Conservation (phyloP, 2,113 vertebrate genomes). For the Microcebus lehilahytsara region DNA sequence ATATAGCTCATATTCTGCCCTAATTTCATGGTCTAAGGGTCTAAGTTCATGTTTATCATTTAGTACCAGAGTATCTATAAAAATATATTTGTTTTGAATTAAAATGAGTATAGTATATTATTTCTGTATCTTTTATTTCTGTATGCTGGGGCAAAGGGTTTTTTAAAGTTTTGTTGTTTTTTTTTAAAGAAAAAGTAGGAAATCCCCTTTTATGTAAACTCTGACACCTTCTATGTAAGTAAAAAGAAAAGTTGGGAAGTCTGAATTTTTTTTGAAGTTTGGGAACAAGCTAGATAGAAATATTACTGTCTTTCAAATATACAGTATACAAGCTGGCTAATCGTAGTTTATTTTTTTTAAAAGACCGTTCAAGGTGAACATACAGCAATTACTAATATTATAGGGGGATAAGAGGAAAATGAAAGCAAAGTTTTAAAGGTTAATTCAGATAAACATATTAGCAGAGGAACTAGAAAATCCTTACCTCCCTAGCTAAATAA, state of each 20-base stretch:
- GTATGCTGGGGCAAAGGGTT: background rate
- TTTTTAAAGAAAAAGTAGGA: slow-evolving; percentile 18
- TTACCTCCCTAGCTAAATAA: slow-evolving; percentile 60
- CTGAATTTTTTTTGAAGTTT: background rate
- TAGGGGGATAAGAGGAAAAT: slow-evolving; percentile 3
- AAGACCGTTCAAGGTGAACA: slow-evolving; percentile 27
- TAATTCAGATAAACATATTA: slow-evolving; percentile 46
- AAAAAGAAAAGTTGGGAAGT: slow-evolving; percentile 10
- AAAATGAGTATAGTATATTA: slow-evolving; percentile 21
- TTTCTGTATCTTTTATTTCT: slow-evolving; percentile 49
- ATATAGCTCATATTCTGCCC: background rate
- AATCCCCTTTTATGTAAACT: background rate
- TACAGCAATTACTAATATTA: slow-evolving; percentile 34
- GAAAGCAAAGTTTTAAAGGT: slow-evolving; percentile 47
- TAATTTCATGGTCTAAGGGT: background rate
- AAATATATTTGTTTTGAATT: slow-evolving; percentile 46
- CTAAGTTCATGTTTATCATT: background rate
- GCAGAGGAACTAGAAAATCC: slow-evolving; percentile 37
- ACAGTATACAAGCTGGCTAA: slow-evolving; percentile 37
- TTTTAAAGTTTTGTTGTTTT: background rate
- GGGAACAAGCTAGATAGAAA: background rate
- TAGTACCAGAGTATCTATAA: slow-evolving; percentile 18
- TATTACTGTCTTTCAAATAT: slow-evolving; percentile 39
- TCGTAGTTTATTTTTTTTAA: background rate
- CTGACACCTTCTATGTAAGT: background rate